phyloP scores from a whole-genome alignment of 2,888 invertebrate species.

The Fragum whitleyi region DNA sequence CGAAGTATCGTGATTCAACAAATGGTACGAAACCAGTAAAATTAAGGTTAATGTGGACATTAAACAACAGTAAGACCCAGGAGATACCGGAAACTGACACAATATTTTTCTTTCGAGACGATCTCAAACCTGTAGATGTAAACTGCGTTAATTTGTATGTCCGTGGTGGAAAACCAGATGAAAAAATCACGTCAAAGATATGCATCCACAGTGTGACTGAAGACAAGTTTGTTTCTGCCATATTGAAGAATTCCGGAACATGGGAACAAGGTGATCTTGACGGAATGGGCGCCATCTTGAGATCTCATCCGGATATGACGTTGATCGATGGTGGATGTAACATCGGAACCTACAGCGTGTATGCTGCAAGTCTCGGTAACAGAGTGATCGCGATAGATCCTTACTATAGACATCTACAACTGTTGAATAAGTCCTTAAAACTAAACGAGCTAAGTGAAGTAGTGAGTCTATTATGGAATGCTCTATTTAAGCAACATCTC shows the following conservation, averaged over 20 bases:
- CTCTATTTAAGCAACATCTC: neutral
- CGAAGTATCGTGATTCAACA: neutral
- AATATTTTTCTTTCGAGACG: conserved; percentile 5
- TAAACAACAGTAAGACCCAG: neutral
- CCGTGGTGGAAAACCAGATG: neutral
- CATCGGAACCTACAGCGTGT: conserved; percentile 14
- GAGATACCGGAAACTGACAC: neutral
- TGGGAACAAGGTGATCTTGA: conserved; percentile 22
- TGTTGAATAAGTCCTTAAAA: conserved; percentile 17
- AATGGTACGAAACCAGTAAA: neutral
- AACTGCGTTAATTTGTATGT: conserved; percentile 1
- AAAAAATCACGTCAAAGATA: neutral
- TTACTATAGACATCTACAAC: neutral
- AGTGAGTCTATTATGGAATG: conserved; percentile 18
- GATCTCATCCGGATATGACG: conserved; percentile 3
- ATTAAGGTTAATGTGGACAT: neutral
- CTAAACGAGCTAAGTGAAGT: neutral
- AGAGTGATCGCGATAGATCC: conserved; percentile 30
- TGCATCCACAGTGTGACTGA: conserved; percentile 13
- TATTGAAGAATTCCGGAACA: neutral
- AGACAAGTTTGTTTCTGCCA: conserved; percentile 7
- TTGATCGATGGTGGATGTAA: conserved; percentile 21
- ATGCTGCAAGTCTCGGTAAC: neutral
- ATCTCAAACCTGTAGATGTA: neutral
- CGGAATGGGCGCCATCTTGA: conserved; percentile 13